Percentiles rank a stretch among this genome's conserved stretches.
phyloP scores from a whole-genome alignment of 1,140 invertebrate species.

The Trichonephila clavata region DNA sequence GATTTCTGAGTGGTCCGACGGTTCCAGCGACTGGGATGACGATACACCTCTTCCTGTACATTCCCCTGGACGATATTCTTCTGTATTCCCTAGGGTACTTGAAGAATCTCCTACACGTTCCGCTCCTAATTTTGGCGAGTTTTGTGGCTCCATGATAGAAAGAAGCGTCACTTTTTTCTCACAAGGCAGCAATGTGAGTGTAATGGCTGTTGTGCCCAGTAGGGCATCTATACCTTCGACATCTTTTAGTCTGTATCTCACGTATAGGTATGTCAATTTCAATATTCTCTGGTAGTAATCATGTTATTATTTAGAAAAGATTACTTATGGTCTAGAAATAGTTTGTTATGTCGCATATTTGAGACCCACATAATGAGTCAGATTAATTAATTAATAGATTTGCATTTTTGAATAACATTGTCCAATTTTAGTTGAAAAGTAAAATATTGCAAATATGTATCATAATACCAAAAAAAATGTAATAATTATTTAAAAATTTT shows the following conservation, averaged over 20 bases:
- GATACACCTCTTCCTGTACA: background rate
- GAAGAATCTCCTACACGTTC: slow-evolving; percentile 20
- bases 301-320: too few relatives aligned
- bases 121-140: slow-evolving; percentile 75
- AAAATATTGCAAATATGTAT: too few relatives aligned
- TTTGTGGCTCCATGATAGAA: slow-evolving; percentile 77
- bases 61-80: slow-evolving; percentile 60
- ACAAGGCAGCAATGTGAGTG: slow-evolving; percentile 76
- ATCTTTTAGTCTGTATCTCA: slow-evolving; percentile 77
- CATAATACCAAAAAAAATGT: too few relatives aligned
- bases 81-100: background rate
- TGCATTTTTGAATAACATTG: too few relatives aligned
- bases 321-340: too few relatives aligned
- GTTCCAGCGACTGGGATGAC: slow-evolving; percentile 39
- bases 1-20: slow-evolving; percentile 69
- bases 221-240: slow-evolving; percentile 76
- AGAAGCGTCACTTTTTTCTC: slow-evolving; percentile 77
- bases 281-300: too few relatives aligned
- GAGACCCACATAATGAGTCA: too few relatives aligned
- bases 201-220: slow-evolving; percentile 75
- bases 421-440: too few relatives aligned
- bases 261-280: slow-evolving; percentile 66
- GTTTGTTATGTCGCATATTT: too few relatives aligned
- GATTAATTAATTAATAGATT: too few relatives aligned
- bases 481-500: too few relatives aligned